Evolutionary conservation across 1,140 invertebrate genomes (phyloP).

Genomic region (Samia ricini): DNA sequence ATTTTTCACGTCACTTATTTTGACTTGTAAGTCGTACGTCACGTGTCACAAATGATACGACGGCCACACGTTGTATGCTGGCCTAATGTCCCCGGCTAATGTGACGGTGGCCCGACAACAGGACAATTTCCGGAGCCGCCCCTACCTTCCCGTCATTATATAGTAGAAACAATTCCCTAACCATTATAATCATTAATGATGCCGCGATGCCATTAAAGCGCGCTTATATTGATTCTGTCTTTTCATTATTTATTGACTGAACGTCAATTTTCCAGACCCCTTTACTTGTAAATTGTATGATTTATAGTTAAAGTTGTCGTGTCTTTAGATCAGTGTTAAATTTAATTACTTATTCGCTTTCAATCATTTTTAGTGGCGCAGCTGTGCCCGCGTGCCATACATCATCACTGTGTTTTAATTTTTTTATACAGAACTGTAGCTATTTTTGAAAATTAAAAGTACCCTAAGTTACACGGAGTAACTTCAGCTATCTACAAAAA

Average conservation of each 20-base stretch:
- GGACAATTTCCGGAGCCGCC: conserved; percentile 69
- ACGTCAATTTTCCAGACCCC: conserved; percentile 22
- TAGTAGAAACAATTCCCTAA: conserved; percentile 67
- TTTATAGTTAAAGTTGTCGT: conserved; percentile 14
- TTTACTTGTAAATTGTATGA: conserved; percentile 13
- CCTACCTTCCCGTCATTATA: conserved; percentile 64
- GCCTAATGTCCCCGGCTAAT: conserved; percentile 69
- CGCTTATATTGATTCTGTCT: conserved; percentile 43
- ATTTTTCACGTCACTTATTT: conserved; percentile 12
- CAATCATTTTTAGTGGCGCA: not conserved
- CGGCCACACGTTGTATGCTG: conserved; percentile 48
- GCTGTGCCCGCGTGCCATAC: too few species aligned
- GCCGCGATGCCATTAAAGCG: conserved; percentile 28
- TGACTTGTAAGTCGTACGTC: conserved; percentile 28
- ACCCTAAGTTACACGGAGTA: too few species aligned
- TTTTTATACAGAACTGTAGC: too few species aligned
- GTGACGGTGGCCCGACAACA: conserved; percentile 60
- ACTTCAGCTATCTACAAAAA: too few species aligned
- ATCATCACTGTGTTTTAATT: too few species aligned
- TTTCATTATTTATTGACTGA: conserved; percentile 34
- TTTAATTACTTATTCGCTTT: not conserved
- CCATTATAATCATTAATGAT: conserved; percentile 68
- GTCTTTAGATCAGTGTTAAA: not conserved
- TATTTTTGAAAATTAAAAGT: too few species aligned
- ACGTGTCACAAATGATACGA: conserved; percentile 56